A percentile compares a stretch with the other conserved stretches of the same genome.
Conservation (phyloP, 2,113 vertebrate genomes). For the Sclerurus mexicanus region DNA sequence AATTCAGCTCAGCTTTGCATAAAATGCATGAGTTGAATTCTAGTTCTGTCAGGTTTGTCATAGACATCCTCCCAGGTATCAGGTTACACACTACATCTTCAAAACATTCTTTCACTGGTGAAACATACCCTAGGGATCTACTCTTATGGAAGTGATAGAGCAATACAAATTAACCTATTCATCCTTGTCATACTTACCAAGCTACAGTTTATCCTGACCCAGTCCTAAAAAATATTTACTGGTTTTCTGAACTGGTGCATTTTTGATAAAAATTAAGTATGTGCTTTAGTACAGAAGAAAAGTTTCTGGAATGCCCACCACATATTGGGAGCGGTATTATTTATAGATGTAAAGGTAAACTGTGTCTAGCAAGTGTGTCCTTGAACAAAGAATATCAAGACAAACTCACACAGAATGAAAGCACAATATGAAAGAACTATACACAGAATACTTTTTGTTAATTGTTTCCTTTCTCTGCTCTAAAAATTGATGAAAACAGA, state of each 20-base stretch:
- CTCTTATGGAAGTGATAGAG: neutral
- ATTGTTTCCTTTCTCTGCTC: neutral
- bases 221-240: neutral
- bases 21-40: conserved; percentile 7
- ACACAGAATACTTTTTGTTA: neutral
- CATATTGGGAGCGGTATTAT: neutral
- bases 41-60: conserved; percentile 8
- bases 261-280: neutral
- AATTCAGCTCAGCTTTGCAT: neutral
- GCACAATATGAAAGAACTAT: neutral
- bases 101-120: neutral
- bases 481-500: neutral
- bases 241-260: neutral
- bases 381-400: neutral
- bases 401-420: neutral
- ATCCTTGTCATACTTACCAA: neutral
- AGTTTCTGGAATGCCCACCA: neutral
- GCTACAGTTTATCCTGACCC: neutral
- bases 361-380: neutral
- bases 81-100: neutral
- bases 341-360: neutral
- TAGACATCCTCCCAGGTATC: neutral
- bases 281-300: neutral
- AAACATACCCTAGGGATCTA: neutral
- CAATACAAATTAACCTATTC: neutral